These are phyloP conservation scores for Eupeodes luniger DNA, from an alignment of 2,888 invertebrate species.

Conservation along the genomic window DNA sequence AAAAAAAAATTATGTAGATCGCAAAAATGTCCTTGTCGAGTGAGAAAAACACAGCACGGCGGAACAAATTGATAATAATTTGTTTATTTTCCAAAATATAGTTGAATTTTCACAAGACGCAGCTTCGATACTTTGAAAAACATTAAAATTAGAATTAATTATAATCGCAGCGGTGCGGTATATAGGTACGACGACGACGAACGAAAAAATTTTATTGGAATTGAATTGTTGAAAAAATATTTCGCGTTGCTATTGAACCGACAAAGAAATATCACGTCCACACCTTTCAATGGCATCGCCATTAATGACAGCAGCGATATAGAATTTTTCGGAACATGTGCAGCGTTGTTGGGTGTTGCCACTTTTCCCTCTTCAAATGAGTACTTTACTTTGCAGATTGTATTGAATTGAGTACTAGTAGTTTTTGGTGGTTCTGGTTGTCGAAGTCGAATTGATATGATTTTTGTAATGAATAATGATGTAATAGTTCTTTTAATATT, in stretches of 20 bases:
- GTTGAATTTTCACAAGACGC: not conserved
- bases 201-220: conserved; percentile 50
- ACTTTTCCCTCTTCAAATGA: not conserved
- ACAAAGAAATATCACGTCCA: conserved; percentile 78
- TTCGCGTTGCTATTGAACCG: conserved; percentile 69
- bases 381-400: not conserved
- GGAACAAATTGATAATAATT: conserved; percentile 8
- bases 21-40: conserved; percentile 38
- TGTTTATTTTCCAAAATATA: conserved; percentile 34
- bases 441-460: too few relatives aligned
- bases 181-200: not conserved
- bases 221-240: conserved; percentile 56
- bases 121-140: not conserved
- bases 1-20: conserved; percentile 41
- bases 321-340: conserved; percentile 66
- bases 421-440: not conserved
- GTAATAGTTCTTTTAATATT: too few relatives aligned
- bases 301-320: conserved; percentile 79
- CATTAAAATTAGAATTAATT: not conserved
- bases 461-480: too few relatives aligned
- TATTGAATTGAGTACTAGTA: not conserved
- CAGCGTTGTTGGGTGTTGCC: conserved; percentile 20
- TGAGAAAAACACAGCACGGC: not conserved
- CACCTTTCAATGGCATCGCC: conserved; percentile 80
- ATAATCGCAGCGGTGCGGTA: conserved; percentile 36